Evolutionary conservation across 1,140 invertebrate species (phyloP), one percentile per base, ranked within the genome.

Genomic region (Antheraea mylitta): DNA sequence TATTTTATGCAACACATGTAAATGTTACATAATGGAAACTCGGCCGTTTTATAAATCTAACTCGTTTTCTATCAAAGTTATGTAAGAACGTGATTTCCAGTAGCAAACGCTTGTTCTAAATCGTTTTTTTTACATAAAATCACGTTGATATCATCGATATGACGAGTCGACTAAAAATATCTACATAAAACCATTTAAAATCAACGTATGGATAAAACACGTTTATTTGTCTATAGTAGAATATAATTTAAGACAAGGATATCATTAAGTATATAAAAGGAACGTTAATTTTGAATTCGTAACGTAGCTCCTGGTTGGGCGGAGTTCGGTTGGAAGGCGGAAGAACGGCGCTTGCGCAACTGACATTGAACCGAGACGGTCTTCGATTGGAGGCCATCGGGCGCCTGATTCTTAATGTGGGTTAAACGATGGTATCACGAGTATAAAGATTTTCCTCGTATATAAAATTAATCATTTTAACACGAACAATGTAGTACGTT

Each of bases 291-390:
- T 84, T 79, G 70, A 83, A 82, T 82, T 80, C 74, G 68, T 70
- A 79, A 64, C 70, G 70, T 13, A 58, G 85, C 78, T 88, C 83
- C 85, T 83, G 81, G 80, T 89, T 78, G 78, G 79, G 73, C 73
- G 73, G 75, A 66, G 71, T 59, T 60, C 68, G 67, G 45, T 67
- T 70, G 74, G 82, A 86, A 89, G 81, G 86, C 88, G 89, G 88
- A 91, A 90, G 87, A 87, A 75, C 70, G 72, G 74, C 86, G 86
- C 83, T 91, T 91, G 85, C 89, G 87, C 86, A 91, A 90, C 85
- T 88, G 88, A 89, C 89, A 91, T 91, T 91, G 89, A 90, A 89
- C 80, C 79, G 79, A 72, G 59, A 72, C 78, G 73, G 74, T 82
- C 81, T 77, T 80, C 78, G 78, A 74, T 66, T 72, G 76, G 86